phyloP scores from a whole-genome alignment of 1,140 invertebrate genomes.

The Samia ricini region DNA sequence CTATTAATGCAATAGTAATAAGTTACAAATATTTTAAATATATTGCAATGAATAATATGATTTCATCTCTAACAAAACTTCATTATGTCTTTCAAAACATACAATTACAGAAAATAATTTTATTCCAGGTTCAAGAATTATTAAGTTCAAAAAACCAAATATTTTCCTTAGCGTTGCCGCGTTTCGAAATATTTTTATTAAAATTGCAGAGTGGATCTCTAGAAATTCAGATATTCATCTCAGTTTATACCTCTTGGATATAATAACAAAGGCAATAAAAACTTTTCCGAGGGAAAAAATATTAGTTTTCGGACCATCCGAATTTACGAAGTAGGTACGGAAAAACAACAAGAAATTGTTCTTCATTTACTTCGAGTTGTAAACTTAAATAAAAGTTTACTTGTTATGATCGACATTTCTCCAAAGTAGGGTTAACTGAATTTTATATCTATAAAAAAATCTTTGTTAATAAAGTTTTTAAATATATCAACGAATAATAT shows the following conservation, averaged over 20 bases:
- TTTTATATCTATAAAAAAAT: slow-evolving; percentile 4
- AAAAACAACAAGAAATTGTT: slow-evolving; percentile 36
- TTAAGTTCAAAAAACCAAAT: slow-evolving; percentile 19
- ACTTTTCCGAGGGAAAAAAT: slow-evolving; percentile 37
- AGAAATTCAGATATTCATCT: slow-evolving; percentile 22
- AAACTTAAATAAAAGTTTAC: slow-evolving; percentile 30
- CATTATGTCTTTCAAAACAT: neutral
- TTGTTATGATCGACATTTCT: slow-evolving; percentile 18
- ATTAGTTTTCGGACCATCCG: slow-evolving; percentile 34
- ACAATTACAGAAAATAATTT: neutral
- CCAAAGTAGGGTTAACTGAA: slow-evolving; percentile 14
- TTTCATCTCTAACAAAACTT: neutral
- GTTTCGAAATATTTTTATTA: slow-evolving; percentile 22
- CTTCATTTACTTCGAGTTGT: slow-evolving; percentile 33
- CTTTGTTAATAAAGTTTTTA: neutral
- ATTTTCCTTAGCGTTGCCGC: slow-evolving; percentile 9
- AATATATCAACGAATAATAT: too few species aligned
- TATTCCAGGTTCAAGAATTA: neutral
- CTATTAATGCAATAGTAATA: neutral
- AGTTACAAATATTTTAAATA: neutral
- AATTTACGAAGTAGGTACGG: slow-evolving; percentile 31
- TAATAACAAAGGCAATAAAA: slow-evolving; percentile 46
- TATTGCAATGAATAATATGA: neutral
- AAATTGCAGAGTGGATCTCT: slow-evolving; percentile 15
- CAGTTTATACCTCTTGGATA: slow-evolving; percentile 21